A percentile compares a stretch with the other conserved stretches of the same genome.
phyloP scores from a whole-genome alignment of 2,888 invertebrate genomes.

The Synanthedon vespiformis region DNA sequence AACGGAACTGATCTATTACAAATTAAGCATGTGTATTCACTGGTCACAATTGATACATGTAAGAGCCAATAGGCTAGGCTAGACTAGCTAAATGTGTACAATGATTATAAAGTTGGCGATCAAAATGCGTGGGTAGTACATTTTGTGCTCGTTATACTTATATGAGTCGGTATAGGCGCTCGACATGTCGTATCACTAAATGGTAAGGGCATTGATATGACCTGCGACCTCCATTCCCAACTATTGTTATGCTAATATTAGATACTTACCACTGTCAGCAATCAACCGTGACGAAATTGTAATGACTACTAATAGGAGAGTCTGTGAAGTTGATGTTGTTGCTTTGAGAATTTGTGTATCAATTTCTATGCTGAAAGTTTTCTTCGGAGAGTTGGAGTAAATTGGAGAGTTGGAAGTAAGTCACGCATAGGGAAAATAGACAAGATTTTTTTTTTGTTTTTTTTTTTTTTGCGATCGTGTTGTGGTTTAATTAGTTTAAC shows the following conservation, averaged over 20 bases:
- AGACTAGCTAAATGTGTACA: conserved; percentile 1
- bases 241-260: conserved; percentile 55
- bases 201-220: conserved; percentile 50
- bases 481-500: too few species aligned
- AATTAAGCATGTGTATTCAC: conserved; percentile 14
- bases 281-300: conserved; percentile 2
- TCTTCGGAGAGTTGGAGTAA: too few species aligned
- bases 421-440: too few species aligned
- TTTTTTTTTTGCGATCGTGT: too few species aligned
- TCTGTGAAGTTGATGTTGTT: too few species aligned
- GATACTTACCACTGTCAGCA: conserved; percentile 11
- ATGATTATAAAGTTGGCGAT: conserved; percentile 36
- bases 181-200: conserved; percentile 19
- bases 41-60: conserved; percentile 13
- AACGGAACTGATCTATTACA: conserved; percentile 25
- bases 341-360: too few species aligned
- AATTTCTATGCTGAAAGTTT: too few species aligned
- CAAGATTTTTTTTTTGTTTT: too few species aligned
- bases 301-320: too few species aligned
- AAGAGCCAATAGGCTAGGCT: conserved; percentile 17
- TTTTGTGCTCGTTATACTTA: conserved; percentile 30
- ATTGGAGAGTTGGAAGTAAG: too few species aligned
- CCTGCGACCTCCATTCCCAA: conserved; percentile 46
- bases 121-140: conserved; percentile 49
- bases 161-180: conserved; percentile 22